A percentile compares a stretch with the other conserved stretches of the same genome.
Conservation (phyloP, 2,113 vertebrate genomes). For the Cottus gobio region DNA sequence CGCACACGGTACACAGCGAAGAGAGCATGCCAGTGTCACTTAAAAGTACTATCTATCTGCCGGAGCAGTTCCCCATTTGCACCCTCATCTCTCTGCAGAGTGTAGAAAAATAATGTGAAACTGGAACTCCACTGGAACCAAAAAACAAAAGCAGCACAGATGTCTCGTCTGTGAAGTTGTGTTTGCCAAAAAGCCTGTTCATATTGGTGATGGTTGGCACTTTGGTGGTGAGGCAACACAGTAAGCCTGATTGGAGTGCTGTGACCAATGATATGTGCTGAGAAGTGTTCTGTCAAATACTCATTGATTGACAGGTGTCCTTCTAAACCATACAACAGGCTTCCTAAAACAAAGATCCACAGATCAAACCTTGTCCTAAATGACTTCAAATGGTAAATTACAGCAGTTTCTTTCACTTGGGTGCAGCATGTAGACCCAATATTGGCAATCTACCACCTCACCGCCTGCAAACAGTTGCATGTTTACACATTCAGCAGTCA, state of each 20-base stretch:
- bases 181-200: neutral
- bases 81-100: constrained; percentile 21
- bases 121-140: neutral
- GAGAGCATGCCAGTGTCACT: constrained; percentile 3
- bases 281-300: neutral
- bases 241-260: neutral
- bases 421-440: too few species aligned
- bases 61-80: constrained; percentile 8
- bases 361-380: neutral
- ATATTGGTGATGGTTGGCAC: neutral
- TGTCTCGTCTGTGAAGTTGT: neutral
- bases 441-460: neutral
- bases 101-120: neutral
- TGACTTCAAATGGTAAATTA: neutral
- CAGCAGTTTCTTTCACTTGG: neutral
- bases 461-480: neutral
- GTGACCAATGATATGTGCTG: too few species aligned
- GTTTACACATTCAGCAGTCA: neutral
- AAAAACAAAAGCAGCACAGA: constrained; percentile 2
- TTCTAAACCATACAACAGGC: neutral
- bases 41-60: constrained; percentile 4
- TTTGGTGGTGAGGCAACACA: neutral
- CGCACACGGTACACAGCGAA: constrained; percentile 21
- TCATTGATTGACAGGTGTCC: neutral
- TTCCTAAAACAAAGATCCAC: neutral